Conservation (phyloP, 2,113 vertebrate genomes). For the Pseudorhombus dupliciocellatus region DNA sequence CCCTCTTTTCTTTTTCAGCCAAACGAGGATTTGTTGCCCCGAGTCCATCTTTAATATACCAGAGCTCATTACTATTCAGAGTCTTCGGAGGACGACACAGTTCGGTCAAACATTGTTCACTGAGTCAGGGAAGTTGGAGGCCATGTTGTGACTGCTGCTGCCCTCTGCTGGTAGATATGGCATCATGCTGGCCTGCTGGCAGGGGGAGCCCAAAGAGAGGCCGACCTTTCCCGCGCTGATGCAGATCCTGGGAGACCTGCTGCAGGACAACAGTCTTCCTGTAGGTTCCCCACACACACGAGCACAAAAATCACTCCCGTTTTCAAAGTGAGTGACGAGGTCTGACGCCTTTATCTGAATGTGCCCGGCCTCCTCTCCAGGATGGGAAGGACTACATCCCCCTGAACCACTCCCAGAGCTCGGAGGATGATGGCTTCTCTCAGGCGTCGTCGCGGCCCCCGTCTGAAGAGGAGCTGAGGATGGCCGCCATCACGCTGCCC, state of each 20-base stretch:
- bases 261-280: slow-evolving; percentile 88
- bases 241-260: slow-evolving; percentile 92
- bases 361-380: slow-evolving; percentile 64
- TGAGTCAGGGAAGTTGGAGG: background rate
- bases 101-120: background rate
- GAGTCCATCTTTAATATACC: slow-evolving; percentile 12
- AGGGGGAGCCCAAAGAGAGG: slow-evolving; percentile 91
- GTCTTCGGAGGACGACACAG: background rate
- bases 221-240: slow-evolving; percentile 92
- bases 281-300: slow-evolving; percentile 73
- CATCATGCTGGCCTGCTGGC: slow-evolving; percentile 98
- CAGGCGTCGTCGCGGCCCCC: slow-evolving; percentile 88
- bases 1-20: background rate
- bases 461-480: slow-evolving; percentile 85
- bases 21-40: background rate
- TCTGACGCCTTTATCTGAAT: background rate
- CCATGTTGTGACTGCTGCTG: slow-evolving; percentile 50
- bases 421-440: slow-evolving; percentile 91
- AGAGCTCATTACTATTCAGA: background rate
- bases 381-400: slow-evolving; percentile 88
- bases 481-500: slow-evolving; percentile 86
- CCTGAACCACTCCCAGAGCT: slow-evolving; percentile 87
- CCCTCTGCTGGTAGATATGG: slow-evolving; percentile 86
- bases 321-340: background rate
- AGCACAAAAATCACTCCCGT: background rate